Conservation (phyloP, 2,888 invertebrate species). For the Eurytoma californica region DNA sequence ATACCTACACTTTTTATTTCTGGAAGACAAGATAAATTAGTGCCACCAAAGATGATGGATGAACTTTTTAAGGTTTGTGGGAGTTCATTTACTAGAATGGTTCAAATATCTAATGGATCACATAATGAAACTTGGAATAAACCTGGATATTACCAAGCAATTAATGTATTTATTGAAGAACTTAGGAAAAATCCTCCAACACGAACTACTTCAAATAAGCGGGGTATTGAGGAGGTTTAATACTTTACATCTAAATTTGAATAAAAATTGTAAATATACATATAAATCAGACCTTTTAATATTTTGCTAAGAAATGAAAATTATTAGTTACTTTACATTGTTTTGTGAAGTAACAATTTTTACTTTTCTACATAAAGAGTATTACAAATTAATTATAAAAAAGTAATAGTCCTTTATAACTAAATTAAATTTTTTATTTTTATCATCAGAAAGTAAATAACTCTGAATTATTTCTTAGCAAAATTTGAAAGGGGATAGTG, state of each 20-base stretch:
- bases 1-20: conserved; percentile 92
- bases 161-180: conserved; percentile 67
- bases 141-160: conserved; percentile 83
- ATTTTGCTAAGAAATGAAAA: conserved; percentile 14
- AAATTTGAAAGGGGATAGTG: conserved; percentile 7
- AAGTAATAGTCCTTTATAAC: too few species aligned
- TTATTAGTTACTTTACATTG: not conserved
- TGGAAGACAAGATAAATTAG: conserved; percentile 89
- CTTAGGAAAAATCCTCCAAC: conserved; percentile 68
- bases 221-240: conserved; percentile 69
- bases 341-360: too few species aligned
- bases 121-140: conserved; percentile 97
- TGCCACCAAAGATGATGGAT: conserved; percentile 94
- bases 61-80: conserved; percentile 86
- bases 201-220: conserved; percentile 63
- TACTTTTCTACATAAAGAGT: too few species aligned
- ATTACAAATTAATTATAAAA: too few species aligned
- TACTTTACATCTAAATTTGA: not conserved
- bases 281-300: not conserved
- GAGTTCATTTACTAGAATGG: conserved; percentile 85
- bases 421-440: not conserved
- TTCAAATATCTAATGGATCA: conserved; percentile 88
- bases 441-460: not conserved
- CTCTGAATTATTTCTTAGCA: conserved; percentile 21
- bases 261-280: conserved; percentile 7